Base-by-base conservation (phyloP, 2,888 invertebrate species). In the Melanophora roralis region DNA sequence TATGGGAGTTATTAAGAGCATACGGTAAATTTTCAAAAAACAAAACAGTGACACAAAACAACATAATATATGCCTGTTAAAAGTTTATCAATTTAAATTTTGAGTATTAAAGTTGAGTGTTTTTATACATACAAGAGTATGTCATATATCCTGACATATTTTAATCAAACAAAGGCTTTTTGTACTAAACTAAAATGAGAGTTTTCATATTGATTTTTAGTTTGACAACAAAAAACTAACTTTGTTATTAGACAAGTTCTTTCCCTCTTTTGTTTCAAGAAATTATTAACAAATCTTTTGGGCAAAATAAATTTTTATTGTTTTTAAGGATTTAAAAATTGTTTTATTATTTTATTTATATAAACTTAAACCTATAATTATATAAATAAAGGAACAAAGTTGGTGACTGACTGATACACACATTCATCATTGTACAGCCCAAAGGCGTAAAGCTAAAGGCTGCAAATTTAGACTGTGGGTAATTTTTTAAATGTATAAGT, bases 211-310 rank as follows among this genome's bases (percentile, higher is more conserved):
- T 49, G 59, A 65, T 74, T 64, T 69, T 57, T 57, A 14, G 40
- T 71, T 64, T 65, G 34, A 57, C 64, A 43, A 23, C n/a, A 57
- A 27, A 8, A 14, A 51, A 27, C 23, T n/a, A 53, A 49, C 40
- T 64, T 57, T 64, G 40, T 68, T 60, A 38, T 68, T 55, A 49
- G 23, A 43, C 49, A 21, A 53, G 36, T 53, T 53, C 43, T n/a
- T 36, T n/a, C 51, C 9, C 38, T 51, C 2, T 3, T 19, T 21
- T 34, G 11, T 36, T 55, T 55, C 21, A 27, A 23, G 19, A 57
- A 67, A 59, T 64, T 73, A 59, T 76, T 65, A 59, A 68, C 55
- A 73, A 76, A 64, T 80, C 73, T 73, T 64, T 72, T 76, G 72
- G 64, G 72, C n/a, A n/a, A n/a, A n/a, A n/a, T n/a, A n/a, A n/a